Evolutionary conservation across 2,113 vertebrate genomes (phyloP), one percentile per base, ranked within the genome.

Genomic region (Oxyruncus cristatus): DNA sequence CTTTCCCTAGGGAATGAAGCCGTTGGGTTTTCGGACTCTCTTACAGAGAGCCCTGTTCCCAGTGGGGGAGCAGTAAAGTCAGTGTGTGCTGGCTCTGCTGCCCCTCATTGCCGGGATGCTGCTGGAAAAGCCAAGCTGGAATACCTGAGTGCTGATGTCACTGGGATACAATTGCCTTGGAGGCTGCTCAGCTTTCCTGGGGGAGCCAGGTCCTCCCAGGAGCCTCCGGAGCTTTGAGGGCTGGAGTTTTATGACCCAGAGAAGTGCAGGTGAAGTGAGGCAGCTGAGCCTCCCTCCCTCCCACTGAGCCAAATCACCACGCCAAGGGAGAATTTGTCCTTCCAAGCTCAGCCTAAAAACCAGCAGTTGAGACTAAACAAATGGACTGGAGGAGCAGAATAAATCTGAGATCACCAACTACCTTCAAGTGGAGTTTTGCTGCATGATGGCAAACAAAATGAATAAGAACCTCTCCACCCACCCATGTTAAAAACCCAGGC

Each of bases 121-220:
- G 67, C 26, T 85, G 88, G 71, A 67, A 66, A 30, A 59, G 90
- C 78, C 85, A 62, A 50, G 84, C 59, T 77, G 88, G 84, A 88
- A 95, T 90, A 70, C 39, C 88, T 80, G 67, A 88, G 85, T 3
- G 17, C 88, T 96, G 93, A 96, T 90, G 93, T 94, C 93, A 95
- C 85, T 23, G 50, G 0, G 10, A 79, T 16, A 42, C 93, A 55
- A 30, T 70, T 20, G 62, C 81, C 89, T 30, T 75, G 87, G 84
- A 95, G 87, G 37, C 53, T 55, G 13, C 39, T 93, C 93, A 90
- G 92, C 63, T 93, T 55, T 86, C 88, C 81, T 75, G 30, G 61
- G 86, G 73, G 46, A 47, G 18, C 65, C 94, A 75, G 14, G 37
- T 78, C 68, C 73, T 88, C 28, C 80, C 35, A 73, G 88, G 74